These are phyloP conservation scores for Leptothorax acervorum DNA, from an alignment of 2,888 invertebrate genomes.

Conservation along the genomic window DNA sequence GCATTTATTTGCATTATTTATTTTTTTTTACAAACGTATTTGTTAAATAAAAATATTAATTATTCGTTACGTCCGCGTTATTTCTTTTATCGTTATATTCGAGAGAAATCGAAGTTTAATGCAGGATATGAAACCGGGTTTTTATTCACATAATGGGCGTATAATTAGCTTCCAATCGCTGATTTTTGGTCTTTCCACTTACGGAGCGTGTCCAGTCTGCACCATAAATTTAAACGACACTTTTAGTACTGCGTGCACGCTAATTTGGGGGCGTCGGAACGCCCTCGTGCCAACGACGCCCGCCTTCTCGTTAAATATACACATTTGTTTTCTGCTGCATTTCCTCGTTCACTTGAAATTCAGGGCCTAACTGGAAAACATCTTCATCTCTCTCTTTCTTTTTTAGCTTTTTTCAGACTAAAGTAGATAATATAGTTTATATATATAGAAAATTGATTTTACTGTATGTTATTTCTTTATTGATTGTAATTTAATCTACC, in stretches of 20 bases:
- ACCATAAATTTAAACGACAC: slow-evolving; percentile 67
- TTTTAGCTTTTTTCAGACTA: not conserved
- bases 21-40: not conserved
- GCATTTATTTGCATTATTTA: not conserved
- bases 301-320: slow-evolving; percentile 78
- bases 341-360: slow-evolving; percentile 69
- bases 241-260: slow-evolving; percentile 79
- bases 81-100: not conserved
- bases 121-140: not conserved
- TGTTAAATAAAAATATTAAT: not conserved
- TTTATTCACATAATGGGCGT: slow-evolving; percentile 18
- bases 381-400: slow-evolving; percentile 15
- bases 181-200: slow-evolving; percentile 58
- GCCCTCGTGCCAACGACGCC: slow-evolving; percentile 68
- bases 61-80: not conserved
- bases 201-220: slow-evolving; percentile 60
- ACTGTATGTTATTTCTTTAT: not conserved
- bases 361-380: slow-evolving; percentile 20
- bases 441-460: not conserved
- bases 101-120: slow-evolving; percentile 2
- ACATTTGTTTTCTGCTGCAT: slow-evolving; percentile 76
- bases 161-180: slow-evolving; percentile 48
- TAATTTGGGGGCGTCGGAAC: slow-evolving; percentile 83
- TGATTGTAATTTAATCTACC: not conserved
- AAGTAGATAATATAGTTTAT: not conserved